Base-by-base conservation (phyloP, 2,888 invertebrate genomes). In the Perithous albicinctus region DNA sequence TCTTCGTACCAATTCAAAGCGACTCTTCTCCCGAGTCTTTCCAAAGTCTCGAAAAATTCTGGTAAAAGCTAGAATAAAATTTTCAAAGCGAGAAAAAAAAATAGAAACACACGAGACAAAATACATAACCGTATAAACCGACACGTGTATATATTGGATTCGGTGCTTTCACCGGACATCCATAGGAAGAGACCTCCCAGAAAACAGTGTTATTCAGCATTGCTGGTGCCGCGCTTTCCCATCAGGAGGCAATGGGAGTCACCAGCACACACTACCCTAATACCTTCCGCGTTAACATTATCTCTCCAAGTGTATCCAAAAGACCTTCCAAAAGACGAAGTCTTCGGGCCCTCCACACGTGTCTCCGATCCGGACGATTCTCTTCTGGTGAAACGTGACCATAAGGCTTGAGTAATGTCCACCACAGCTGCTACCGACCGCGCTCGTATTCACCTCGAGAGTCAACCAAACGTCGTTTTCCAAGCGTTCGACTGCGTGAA, bases 281-380 rank as follows among this genome's bases (percentile, higher is more conserved):
- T 32, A 59, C n/a, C n/a, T n/a, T 29, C 59, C n/a, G 59, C 32
- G 59, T n/a, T 32, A 46, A 46, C 66, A 15, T 38, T 10, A 61
- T n/a, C n/a, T n/a, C 29, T 20, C 38, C 38, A 18, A 59, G 59
- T 41, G 23, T n/a, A n/a, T 63, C 63, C 43, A 20, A 26, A 41
- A n/a, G n/a, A 43, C n/a, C 41, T 41, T 20, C 12, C 26, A 26
- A 63, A 63, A n/a, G n/a, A n/a, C n/a, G n/a, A n/a, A n/a, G n/a
- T n/a, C 10, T 41, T 43, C 43, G 7, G 23, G n/a, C n/a, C n/a
- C 20, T 26, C 63, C 8, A n/a, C n/a, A 23, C 43, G 41, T 26
- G 41, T 63, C 63, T n/a, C 43, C 43, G n/a, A n/a, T n/a, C n/a
- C n/a, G n/a, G n/a, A 23, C 23, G n/a, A 41, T 63, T 63, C 41